These are phyloP conservation scores for Trissolcus brochymenae DNA, from an alignment of 2,888 invertebrate genomes.

Conservation along the genomic window DNA sequence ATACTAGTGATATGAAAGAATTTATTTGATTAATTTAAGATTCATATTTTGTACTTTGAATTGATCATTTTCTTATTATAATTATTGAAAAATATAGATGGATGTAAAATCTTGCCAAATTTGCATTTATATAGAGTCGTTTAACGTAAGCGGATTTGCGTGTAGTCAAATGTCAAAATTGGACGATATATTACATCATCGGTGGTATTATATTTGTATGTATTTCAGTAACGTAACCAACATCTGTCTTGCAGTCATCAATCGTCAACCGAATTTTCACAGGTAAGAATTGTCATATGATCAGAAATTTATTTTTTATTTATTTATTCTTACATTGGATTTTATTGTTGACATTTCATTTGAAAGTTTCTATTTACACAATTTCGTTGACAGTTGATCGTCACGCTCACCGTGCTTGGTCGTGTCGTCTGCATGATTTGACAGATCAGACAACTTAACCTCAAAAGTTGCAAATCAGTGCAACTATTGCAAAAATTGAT, in stretches of 20 bases:
- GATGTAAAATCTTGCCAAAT: slow-evolving; percentile 26
- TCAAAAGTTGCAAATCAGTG: slow-evolving; percentile 14
- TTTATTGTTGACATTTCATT: neutral
- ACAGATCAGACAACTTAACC: slow-evolving; percentile 36
- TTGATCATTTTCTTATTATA: too few species aligned
- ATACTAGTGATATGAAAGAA: too few species aligned
- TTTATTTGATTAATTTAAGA: too few species aligned
- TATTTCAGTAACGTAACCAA: slow-evolving; percentile 43
- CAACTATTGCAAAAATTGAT: neutral
- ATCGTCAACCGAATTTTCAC: slow-evolving; percentile 9
- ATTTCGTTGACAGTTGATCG: neutral
- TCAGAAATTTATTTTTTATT: too few species aligned
- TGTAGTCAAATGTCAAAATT: slow-evolving; percentile 49
- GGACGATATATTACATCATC: slow-evolving; percentile 39
- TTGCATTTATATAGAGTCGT: slow-evolving; percentile 16
- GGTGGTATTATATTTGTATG: slow-evolving; percentile 33
- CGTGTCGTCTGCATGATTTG: slow-evolving; percentile 46
- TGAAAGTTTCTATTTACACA: neutral
- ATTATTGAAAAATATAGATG: neutral
- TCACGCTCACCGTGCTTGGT: neutral
- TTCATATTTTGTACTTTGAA: too few species aligned
- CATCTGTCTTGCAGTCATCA: slow-evolving; percentile 2
- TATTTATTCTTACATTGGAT: too few species aligned
- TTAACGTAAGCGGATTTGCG: slow-evolving; percentile 9
- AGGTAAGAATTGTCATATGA: slow-evolving; percentile 20